Conservation (phyloP, 2,888 invertebrate species). For the Drosophila pseudotakahashii region DNA sequence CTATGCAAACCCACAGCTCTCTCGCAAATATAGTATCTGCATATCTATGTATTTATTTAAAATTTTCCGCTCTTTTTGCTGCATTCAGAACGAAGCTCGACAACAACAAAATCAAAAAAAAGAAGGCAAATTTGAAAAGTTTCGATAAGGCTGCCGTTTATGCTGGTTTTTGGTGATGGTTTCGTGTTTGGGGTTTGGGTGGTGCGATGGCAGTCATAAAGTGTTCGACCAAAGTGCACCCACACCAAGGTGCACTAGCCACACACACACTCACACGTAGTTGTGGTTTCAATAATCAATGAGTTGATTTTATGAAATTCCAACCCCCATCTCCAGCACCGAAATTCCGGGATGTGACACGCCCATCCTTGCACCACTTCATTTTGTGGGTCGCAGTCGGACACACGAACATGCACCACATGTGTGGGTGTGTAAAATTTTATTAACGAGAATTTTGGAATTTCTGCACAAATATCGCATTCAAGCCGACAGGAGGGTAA, state of each 20-base stretch:
- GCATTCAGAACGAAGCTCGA: slow-evolving; percentile 36
- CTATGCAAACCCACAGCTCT: slow-evolving; percentile 12
- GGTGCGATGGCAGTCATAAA: slow-evolving; percentile 62
- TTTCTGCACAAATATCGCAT: slow-evolving; percentile 68
- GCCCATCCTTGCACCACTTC: slow-evolving; percentile 17
- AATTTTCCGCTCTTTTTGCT: slow-evolving; percentile 65
- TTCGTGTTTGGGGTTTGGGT: slow-evolving; percentile 3
- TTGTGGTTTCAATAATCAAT: slow-evolving; percentile 78
- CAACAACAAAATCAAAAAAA: background rate
- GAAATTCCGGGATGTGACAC: slow-evolving; percentile 14
- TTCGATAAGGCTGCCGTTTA: slow-evolving; percentile 65
- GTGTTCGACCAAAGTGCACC: slow-evolving; percentile 69
- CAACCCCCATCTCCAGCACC: slow-evolving; percentile 35
- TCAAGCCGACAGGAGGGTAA: slow-evolving; percentile 46
- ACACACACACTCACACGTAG: slow-evolving; percentile 51
- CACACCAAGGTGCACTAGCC: slow-evolving; percentile 62
- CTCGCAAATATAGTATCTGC: slow-evolving; percentile 2
- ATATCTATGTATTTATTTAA: slow-evolving; percentile 63
- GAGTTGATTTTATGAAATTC: slow-evolving; percentile 79
- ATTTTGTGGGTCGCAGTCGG: slow-evolving; percentile 29
- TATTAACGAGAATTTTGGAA: slow-evolving; percentile 75
- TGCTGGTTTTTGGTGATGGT: slow-evolving; percentile 20
- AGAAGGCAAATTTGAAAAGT: slow-evolving; percentile 54
- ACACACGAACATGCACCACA: slow-evolving; percentile 20
- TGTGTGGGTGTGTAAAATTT: slow-evolving; percentile 53